A percentile compares a stretch with the other conserved stretches of the same genome.
Conservation (phyloP, 2,113 vertebrate genomes). For the Symphodus melops region DNA sequence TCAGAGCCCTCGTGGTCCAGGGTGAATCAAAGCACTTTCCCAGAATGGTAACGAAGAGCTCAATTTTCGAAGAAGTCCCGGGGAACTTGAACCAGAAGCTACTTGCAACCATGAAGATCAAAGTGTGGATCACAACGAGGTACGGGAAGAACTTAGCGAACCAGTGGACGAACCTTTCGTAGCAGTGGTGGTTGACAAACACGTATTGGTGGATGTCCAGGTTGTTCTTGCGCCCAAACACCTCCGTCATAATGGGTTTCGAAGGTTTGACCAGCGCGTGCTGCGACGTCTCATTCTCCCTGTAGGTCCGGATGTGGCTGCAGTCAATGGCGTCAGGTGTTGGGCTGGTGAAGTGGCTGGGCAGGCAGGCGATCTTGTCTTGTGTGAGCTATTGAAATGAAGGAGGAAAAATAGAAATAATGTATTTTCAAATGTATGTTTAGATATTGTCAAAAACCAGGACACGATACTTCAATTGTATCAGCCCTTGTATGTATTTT, state of each 20-base stretch:
- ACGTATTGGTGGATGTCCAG: slow-evolving; percentile 91
- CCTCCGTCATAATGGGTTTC: slow-evolving; percentile 70
- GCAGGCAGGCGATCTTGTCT: slow-evolving; percentile 92
- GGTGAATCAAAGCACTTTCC: slow-evolving; percentile 92
- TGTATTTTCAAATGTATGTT: too few species aligned
- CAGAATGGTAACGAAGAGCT: slow-evolving; percentile 91
- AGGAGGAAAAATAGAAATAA: neutral
- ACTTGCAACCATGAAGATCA: slow-evolving; percentile 92
- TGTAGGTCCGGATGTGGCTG: slow-evolving; percentile 74
- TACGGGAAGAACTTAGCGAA: slow-evolving; percentile 94
- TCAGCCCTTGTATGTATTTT: too few species aligned
- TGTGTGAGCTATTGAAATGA: slow-evolving; percentile 86
- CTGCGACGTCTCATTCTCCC: slow-evolving; percentile 58
- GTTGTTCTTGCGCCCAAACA: slow-evolving; percentile 86
- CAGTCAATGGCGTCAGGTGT: slow-evolving; percentile 79
- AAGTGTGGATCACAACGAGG: slow-evolving; percentile 90
- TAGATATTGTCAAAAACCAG: neutral
- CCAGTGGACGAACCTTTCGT: slow-evolving; percentile 91
- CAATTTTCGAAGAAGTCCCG: slow-evolving; percentile 91
- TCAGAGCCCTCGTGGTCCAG: slow-evolving; percentile 90
- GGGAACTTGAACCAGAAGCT: slow-evolving; percentile 96
- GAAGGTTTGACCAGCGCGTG: slow-evolving; percentile 34
- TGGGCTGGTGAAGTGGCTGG: slow-evolving; percentile 79
- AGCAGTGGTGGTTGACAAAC: slow-evolving; percentile 92
- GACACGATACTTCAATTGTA: too few species aligned